Evolutionary conservation across 2,797 vertebrate species (phyloP).

Genomic region (Emys orbicularis): DNA sequence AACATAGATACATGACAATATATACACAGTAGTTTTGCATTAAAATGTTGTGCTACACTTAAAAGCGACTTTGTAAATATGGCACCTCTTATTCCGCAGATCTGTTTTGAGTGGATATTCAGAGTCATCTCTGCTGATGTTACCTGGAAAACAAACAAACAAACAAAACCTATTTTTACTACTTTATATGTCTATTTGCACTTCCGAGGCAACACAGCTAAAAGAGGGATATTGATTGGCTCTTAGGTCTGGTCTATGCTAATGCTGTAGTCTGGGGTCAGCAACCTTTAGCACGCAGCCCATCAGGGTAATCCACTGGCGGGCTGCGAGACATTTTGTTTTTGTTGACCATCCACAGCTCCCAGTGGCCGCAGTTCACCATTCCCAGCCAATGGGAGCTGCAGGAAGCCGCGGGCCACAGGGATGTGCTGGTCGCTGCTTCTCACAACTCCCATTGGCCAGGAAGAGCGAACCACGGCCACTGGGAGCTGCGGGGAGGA

Average conservation of each 20-base stretch:
- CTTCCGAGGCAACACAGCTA: background rate
- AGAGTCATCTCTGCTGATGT: background rate
- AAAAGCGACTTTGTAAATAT: background rate
- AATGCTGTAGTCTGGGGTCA: no score
- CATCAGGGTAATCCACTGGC: no score
- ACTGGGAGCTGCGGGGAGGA: no score
- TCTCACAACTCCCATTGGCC: no score
- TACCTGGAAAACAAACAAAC: background rate
- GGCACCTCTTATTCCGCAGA: background rate
- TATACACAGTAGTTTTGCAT: background rate
- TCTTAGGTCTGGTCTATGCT: background rate
- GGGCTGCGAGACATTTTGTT: no score
- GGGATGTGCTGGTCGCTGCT: no score
- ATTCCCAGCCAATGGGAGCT: no score
- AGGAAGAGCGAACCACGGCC: no score
- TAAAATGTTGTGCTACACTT: accelerated
- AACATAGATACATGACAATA: background rate
- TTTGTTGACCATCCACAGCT: no score
- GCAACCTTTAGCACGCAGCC: no score
- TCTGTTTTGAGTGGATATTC: background rate
- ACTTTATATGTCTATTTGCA: background rate
- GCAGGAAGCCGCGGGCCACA: no score
- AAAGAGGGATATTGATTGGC: background rate
- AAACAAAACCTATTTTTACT: background rate
- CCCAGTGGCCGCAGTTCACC: no score